A percentile compares a stretch with the other conserved stretches of the same genome.
These are phyloP conservation scores for Limosa lapponica DNA, from an alignment of 2,797 vertebrate genomes.

Conservation along the genomic window DNA sequence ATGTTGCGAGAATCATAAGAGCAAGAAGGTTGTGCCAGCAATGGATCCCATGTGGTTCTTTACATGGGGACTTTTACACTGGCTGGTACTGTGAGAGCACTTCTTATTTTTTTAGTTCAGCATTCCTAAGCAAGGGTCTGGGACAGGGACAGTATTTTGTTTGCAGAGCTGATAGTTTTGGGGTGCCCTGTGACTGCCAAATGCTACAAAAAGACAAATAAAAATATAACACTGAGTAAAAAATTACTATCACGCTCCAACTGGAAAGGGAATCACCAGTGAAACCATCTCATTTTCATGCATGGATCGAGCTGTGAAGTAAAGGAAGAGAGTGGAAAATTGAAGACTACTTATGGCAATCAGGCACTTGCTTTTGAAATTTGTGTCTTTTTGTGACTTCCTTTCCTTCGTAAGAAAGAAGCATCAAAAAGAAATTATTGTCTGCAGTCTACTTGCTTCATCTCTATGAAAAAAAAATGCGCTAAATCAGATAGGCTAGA, in stretches of 20 bases:
- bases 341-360: not conserved
- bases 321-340: not conserved
- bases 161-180: slow-evolving; percentile 5
- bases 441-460: not conserved
- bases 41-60: not conserved
- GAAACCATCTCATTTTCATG: not conserved
- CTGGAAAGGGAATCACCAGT: not conserved
- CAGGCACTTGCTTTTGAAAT: not conserved
- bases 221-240: not conserved
- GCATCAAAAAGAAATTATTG: not conserved
- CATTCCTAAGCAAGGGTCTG: not conserved
- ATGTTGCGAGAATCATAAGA: not conserved
- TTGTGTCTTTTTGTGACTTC: not conserved
- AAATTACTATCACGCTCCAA: not conserved
- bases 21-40: not conserved
- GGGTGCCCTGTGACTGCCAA: not conserved
- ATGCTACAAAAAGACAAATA: not conserved
- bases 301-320: not conserved
- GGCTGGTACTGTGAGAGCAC: not conserved
- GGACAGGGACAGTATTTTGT: not conserved
- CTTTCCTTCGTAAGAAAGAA: not conserved
- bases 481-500: not conserved
- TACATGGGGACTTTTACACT: not conserved
- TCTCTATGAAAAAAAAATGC: not conserved
- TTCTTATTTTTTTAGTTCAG: not conserved